Conservation (phyloP, 2,797 vertebrate species). For the Helostoma temminkii region DNA sequence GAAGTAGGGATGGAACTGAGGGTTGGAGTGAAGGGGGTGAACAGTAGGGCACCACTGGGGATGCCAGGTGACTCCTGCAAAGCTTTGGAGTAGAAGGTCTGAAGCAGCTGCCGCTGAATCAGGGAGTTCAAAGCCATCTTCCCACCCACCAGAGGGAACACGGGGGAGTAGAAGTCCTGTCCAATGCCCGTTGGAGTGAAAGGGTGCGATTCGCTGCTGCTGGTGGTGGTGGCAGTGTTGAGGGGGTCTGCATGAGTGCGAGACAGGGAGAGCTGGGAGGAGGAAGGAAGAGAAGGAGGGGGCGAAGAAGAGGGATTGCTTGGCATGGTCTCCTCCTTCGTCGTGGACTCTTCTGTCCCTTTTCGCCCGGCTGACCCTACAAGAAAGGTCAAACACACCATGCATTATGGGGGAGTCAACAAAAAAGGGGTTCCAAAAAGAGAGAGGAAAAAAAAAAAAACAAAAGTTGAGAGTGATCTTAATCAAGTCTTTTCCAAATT, state of each 20-base stretch:
- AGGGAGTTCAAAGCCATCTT: conserved; percentile 98
- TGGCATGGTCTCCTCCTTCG: conserved; percentile 89
- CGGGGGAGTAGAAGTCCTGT: conserved; percentile 96
- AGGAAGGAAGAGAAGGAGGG: conserved; percentile 80
- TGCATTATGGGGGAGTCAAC: conserved; percentile 99
- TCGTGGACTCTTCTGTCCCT: conserved; percentile 94
- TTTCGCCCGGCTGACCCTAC: conserved; percentile 99
- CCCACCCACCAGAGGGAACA: conserved; percentile 94
- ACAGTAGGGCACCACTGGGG: conserved; percentile 91
- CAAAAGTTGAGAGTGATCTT: conserved; percentile 74
- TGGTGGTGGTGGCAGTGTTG: conserved; percentile 92
- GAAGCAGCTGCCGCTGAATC: conserved; percentile 97
- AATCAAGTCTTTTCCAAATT: conserved; percentile 76
- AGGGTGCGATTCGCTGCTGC: conserved; percentile 95
- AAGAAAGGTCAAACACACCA: conserved; percentile 99
- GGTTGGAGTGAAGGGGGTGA: conserved; percentile 93
- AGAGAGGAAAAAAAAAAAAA: conserved; percentile 83
- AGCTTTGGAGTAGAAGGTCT: conserved; percentile 99
- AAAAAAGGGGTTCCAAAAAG: conserved; percentile 90
- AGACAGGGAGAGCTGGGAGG: conserved; percentile 90
- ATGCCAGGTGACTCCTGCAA: conserved; percentile 90
- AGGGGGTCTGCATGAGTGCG: conserved; percentile 85
- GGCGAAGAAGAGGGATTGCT: conserved; percentile 77
- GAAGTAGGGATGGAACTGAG: conserved; percentile 96
- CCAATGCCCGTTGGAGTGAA: conserved; percentile 97